Percentiles rank a stretch among this genome's conserved stretches.
Evolutionary conservation across 2,888 invertebrate genomes (phyloP).

Genomic region (Drosophila kambysellisi): DNA sequence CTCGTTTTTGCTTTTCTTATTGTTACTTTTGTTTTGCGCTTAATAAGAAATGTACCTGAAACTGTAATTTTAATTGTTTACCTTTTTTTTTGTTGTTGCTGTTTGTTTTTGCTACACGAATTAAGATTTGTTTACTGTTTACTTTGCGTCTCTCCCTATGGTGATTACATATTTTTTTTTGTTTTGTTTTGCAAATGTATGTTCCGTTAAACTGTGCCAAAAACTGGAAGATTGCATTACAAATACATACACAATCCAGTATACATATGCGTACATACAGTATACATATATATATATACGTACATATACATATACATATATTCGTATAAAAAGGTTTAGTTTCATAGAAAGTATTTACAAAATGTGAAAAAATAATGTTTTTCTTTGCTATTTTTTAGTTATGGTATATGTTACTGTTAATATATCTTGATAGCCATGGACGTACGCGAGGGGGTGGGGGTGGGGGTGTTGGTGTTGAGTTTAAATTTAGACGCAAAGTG

Average conservation of each 20-base stretch:
- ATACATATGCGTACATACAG: not conserved
- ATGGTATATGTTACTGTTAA: constrained; percentile 3
- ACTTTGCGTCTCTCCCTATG: not conserved
- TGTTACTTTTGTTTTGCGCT: constrained; percentile 4
- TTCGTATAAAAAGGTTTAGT: constrained; percentile 4
- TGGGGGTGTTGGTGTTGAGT: not conserved
- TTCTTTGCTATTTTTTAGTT: constrained; percentile 2
- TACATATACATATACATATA: not conserved
- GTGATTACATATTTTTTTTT: not conserved
- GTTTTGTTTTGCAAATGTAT: not conserved
- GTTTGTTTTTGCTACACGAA: constrained; percentile 1
- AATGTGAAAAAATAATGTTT: constrained; percentile 18
- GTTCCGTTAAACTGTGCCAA: constrained; percentile 7
- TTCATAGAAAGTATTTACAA: constrained; percentile 42
- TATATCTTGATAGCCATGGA: constrained; percentile 2
- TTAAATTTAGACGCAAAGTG: not conserved
- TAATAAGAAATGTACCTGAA: constrained; percentile 15
- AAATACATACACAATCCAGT: constrained; percentile 6
- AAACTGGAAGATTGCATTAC: constrained; percentile 12
- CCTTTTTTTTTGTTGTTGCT: not conserved
- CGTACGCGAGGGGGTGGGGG: not conserved
- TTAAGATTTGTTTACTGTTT: constrained; percentile 13
- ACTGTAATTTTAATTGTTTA: constrained; percentile 11
- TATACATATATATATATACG: not conserved
- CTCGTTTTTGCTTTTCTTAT: not conserved